Percentiles rank a stretch among this genome's conserved stretches.
Evolutionary conservation across 2,113 vertebrate species (phyloP).

Genomic region (Lamprotornis superbus): DNA sequence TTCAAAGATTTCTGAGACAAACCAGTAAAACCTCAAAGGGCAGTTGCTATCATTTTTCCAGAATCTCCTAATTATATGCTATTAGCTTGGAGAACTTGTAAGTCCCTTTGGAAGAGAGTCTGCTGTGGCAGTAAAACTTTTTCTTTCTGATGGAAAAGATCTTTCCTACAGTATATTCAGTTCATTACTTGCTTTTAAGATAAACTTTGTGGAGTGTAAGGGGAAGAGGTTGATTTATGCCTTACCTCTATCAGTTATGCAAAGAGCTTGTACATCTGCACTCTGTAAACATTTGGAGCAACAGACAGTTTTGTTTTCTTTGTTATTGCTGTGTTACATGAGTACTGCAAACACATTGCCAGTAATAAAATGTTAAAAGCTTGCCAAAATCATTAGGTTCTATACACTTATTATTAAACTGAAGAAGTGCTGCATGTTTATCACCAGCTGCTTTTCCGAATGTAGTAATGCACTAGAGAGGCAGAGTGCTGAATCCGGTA

Average conservation of each 20-base stretch:
- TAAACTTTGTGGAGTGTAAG: not conserved
- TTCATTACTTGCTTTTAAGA: not conserved
- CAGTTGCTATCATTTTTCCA: not conserved
- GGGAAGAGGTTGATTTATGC: not conserved
- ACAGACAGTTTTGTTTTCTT: slow-evolving; percentile 10
- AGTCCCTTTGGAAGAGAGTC: not conserved
- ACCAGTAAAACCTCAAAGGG: not conserved
- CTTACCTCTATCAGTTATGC: not conserved
- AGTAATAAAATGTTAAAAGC: slow-evolving; percentile 35
- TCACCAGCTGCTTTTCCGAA: slow-evolving; percentile 40
- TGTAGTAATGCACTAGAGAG: not conserved
- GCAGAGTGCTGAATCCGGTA: not conserved
- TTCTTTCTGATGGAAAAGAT: not conserved
- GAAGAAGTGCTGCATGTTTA: slow-evolving; percentile 27
- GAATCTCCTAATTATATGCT: not conserved
- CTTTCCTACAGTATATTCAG: not conserved
- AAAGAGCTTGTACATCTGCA: not conserved
- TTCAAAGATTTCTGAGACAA: not conserved
- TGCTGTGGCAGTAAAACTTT: not conserved
- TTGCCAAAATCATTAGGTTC: slow-evolving; percentile 41
- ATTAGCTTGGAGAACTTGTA: not conserved
- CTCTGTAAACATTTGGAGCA: not conserved
- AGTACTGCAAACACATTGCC: not conserved
- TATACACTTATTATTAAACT: slow-evolving; percentile 23
- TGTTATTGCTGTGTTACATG: not conserved